Base-by-base conservation (phyloP, 2,888 invertebrate genomes). In the Philhelius pedissequus region DNA sequence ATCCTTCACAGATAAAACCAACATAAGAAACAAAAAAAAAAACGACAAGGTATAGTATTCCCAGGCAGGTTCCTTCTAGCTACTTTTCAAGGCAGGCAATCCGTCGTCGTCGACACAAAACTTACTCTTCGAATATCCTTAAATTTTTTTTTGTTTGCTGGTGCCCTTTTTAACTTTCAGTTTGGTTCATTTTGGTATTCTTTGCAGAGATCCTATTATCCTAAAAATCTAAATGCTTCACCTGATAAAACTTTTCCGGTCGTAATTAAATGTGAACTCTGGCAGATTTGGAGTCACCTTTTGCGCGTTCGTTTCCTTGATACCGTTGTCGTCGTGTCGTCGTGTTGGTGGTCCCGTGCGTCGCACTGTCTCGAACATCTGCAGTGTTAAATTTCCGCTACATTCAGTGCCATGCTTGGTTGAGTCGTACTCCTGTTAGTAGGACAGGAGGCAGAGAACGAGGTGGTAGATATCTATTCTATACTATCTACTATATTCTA, bases 191-290 rank as follows among this genome's bases (percentile, higher is more conserved):
- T 62, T 48, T 30, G 13, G 60, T 38, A 32, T 48, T 48, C 40
- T 69, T 62, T 54, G 30, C 73, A 35, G 54, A 64, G 68, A 75
- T 79, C 56, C 74, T 64, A 74, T 83, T 83, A 83, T 83, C 74
- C 78, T 66, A 70, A 70, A 78, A 80, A 84, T 84, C 79, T 84
- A 80, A 80, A 84, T 84, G 84, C 80, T 80, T 80, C 75, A 80
- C 84, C 84, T 84, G 84, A 84, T 84, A 84, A 84, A 84, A 84
- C 68, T 84, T 84, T 84, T 80, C 84, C 84, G 80, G 84, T 80
- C 80, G 84, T 84, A 84, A 84, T 84, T 84, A 84, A 84, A 84
- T 84, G 84, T 84, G 80, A 80, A 80, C 84, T 80, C 71, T 84
- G 84, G 66, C 84, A 84, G 80, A 84, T 84, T 75, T 60, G 52